Evolutionary conservation across 1,140 invertebrate species (phyloP), one percentile per base, ranked within the genome.

Genomic region (Lasioglossum albipes): DNA sequence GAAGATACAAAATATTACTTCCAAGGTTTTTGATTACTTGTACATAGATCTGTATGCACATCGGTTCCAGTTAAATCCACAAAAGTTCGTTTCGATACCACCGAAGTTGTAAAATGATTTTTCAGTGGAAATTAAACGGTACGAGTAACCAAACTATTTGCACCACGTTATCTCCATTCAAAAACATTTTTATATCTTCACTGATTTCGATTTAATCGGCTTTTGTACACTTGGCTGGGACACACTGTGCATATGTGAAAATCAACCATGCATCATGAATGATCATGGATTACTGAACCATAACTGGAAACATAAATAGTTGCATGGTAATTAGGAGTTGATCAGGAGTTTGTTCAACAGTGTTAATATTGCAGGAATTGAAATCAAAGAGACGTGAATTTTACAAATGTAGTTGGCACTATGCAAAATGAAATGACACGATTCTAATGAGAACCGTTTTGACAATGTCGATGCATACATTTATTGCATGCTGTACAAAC

Each of bases 181-280:
- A 49, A 49, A 49, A 49, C 2, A 49, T 13, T 49, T 49, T 49
- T 49, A 13, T 49, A 49, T 49, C 45, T 49, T 49, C 45, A 49
- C 13, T 49, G 10, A 49, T 49, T 49, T 49, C 45, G 9, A 49
- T 13, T 49, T 49, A 12, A 49, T 49, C 45, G 3, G 10, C 45
- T 49, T 49, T 13, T 49, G 12, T 49, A 49, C 45, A 49, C 9
- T 49, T 49, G 45, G 9, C 45, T 49, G 45, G 10, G 45, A 13
- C 45, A 49, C 45, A 49, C 10, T 54, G 18, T 54, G 18, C 18
- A 54, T 42, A 81, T 86, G 79, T 84, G 18, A 79, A 59, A 87
- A 87, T 84, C 61, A 87, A 87, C 82, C 86, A 84, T 87, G 86
- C 86, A 82, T 87, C 76, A 87, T 87, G 72, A 84, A 84, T 87